These are phyloP conservation scores for Acanthosepion pharaonis DNA, from an alignment of 2,888 invertebrate genomes.

Conservation along the genomic window DNA sequence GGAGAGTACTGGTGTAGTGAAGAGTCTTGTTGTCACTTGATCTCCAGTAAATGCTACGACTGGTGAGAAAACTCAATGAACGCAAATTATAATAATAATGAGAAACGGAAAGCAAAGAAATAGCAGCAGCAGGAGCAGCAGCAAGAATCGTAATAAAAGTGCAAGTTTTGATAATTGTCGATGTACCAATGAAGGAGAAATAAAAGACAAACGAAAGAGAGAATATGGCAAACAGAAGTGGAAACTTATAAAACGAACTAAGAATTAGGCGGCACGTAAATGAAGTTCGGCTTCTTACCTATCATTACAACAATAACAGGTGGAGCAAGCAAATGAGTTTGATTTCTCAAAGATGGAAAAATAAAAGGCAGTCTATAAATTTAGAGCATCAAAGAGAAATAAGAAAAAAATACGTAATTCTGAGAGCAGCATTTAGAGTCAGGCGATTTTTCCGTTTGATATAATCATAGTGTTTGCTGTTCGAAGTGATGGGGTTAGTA, in stretches of 20 bases:
- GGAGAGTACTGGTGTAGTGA: too few species aligned
- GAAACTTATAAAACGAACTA: neutral
- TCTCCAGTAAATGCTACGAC: too few species aligned
- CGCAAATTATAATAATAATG: too few species aligned
- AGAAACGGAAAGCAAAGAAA: too few species aligned
- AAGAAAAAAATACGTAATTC: too few species aligned
- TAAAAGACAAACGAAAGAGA: neutral
- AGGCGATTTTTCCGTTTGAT: too few species aligned
- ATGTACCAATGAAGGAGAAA: neutral
- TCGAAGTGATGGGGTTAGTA: too few species aligned
- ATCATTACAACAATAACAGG: neutral
- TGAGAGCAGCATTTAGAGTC: too few species aligned
- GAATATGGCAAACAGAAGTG: neutral
- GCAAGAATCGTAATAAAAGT: neutral
- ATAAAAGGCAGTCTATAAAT: neutral
- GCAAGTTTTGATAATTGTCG: neutral
- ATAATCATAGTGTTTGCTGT: too few species aligned
- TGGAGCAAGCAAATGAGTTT: neutral
- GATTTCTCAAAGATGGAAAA: neutral
- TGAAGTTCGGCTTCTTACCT: neutral
- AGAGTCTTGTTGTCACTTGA: too few species aligned
- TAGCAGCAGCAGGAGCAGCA: neutral
- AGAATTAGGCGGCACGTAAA: neutral
- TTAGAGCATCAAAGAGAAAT: neutral
- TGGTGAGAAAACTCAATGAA: too few species aligned